These are phyloP conservation scores for Gambusia affinis DNA, from an alignment of 2,113 vertebrate species.

Conservation along the genomic window DNA sequence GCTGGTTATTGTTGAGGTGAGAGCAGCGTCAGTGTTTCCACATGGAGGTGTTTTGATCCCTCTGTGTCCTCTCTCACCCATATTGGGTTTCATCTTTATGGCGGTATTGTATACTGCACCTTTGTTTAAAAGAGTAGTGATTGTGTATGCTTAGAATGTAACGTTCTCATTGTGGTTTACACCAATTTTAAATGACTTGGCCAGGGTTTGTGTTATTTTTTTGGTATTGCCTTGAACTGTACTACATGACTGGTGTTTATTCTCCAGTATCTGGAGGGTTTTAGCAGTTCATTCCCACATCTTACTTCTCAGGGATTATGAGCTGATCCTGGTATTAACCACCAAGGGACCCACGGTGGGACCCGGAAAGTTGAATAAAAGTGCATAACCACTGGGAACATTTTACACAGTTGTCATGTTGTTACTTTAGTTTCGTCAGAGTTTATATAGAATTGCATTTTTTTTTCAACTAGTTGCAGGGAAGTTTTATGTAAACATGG, in stretches of 20 bases:
- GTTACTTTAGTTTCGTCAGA: conserved; percentile 22
- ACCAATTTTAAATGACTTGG: conserved; percentile 77
- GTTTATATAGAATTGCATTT: background rate
- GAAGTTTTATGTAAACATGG: background rate
- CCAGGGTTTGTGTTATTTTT: conserved; percentile 48
- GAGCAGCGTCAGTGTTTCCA: conserved; percentile 65
- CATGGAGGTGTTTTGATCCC: conserved; percentile 56
- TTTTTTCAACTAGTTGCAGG: background rate
- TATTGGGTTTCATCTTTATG: conserved; percentile 90
- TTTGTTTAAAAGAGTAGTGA: conserved; percentile 62
- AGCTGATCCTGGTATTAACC: conserved; percentile 82
- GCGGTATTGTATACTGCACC: conserved; percentile 95
- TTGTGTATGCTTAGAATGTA: conserved; percentile 74
- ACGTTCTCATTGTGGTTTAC: conserved; percentile 82
- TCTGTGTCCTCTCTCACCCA: conserved; percentile 87
- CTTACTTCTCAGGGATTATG: conserved; percentile 91
- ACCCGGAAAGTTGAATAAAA: conserved; percentile 86
- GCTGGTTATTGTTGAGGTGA: conserved; percentile 48
- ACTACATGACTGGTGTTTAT: conserved; percentile 82
- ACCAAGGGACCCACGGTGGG: conserved; percentile 80
- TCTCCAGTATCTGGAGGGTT: conserved; percentile 91
- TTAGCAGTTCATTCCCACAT: conserved; percentile 73
- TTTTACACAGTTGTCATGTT: conserved; percentile 28
- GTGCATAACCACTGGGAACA: conserved; percentile 83
- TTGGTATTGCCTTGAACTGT: conserved; percentile 71